phyloP scores from a whole-genome alignment of 2,888 invertebrate species.

The Pomacea canaliculata region DNA sequence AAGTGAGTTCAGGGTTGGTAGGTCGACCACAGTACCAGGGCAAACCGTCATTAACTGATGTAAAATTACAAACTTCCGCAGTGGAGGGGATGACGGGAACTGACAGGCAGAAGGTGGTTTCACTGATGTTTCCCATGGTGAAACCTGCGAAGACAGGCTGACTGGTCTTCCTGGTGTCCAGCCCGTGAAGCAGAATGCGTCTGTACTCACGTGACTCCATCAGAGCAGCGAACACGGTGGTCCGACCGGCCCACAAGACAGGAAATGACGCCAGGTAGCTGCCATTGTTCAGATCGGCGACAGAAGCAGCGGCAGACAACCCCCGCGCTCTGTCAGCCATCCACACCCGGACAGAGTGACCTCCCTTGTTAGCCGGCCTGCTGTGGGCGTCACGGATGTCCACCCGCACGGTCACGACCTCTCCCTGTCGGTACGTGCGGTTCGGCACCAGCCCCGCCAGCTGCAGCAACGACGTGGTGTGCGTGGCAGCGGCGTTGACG shows the following conservation, averaged over 20 bases:
- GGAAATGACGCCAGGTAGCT: conserved; percentile 1
- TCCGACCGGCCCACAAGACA: neutral
- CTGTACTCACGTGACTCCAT: neutral
- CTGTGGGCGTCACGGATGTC: neutral
- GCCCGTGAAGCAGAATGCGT: neutral
- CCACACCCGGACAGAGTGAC: neutral
- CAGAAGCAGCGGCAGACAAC: neutral
- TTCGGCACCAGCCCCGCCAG: neutral
- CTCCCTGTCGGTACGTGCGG: neutral
- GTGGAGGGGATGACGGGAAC: neutral
- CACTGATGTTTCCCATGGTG: neutral
- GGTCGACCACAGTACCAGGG: conserved; percentile 17
- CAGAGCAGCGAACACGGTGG: neutral
- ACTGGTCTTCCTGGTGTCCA: neutral
- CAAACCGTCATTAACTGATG: conserved; percentile 2
- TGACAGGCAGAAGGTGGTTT: neutral
- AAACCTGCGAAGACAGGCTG: neutral
- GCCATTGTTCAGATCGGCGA: neutral
- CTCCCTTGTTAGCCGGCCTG: neutral
- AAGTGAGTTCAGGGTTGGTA: neutral
- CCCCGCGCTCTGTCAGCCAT: neutral
- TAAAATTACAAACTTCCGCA: conserved; percentile 1
- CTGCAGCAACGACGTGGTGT: too few species aligned
- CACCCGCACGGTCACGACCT: neutral
- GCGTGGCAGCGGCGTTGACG: too few species aligned